These are phyloP conservation scores for Parnassius smintheus DNA, from an alignment of 2,888 invertebrate genomes.

Conservation along the genomic window DNA sequence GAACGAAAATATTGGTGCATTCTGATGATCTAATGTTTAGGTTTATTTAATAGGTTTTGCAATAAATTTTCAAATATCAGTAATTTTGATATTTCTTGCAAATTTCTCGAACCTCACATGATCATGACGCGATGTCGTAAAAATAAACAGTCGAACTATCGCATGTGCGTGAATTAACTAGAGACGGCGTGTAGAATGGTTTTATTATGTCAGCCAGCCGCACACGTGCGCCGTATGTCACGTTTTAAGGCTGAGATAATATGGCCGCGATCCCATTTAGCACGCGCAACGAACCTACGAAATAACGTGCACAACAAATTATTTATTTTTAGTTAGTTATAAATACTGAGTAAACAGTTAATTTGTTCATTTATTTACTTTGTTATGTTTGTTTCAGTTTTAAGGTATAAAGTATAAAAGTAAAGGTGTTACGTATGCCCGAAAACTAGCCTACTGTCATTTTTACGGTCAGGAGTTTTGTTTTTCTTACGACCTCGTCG, in stretches of 20 bases:
- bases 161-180: not conserved
- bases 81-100: too few species aligned
- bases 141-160: conserved; percentile 1
- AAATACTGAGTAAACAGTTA: too few species aligned
- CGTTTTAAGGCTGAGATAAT: conserved; percentile 5
- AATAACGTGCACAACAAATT: not conserved
- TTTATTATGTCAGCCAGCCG: conserved; percentile 3
- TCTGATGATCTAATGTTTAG: too few species aligned
- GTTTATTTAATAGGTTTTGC: not conserved
- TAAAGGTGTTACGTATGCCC: too few species aligned
- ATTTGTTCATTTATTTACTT: too few species aligned
- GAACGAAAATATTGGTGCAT: too few species aligned
- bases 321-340: not conserved
- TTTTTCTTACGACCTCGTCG: too few species aligned
- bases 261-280: not conserved
- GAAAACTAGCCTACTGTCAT: too few species aligned
- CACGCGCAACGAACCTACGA: not conserved
- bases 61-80: not conserved
- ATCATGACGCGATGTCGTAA: not conserved
- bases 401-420: too few species aligned
- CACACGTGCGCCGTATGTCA: conserved; percentile 10
- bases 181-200: not conserved
- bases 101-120: too few species aligned
- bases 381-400: too few species aligned
- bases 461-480: too few species aligned